Evolutionary conservation across 2,797 vertebrate species (phyloP).

Genomic region (Pelobates cultripes): DNA sequence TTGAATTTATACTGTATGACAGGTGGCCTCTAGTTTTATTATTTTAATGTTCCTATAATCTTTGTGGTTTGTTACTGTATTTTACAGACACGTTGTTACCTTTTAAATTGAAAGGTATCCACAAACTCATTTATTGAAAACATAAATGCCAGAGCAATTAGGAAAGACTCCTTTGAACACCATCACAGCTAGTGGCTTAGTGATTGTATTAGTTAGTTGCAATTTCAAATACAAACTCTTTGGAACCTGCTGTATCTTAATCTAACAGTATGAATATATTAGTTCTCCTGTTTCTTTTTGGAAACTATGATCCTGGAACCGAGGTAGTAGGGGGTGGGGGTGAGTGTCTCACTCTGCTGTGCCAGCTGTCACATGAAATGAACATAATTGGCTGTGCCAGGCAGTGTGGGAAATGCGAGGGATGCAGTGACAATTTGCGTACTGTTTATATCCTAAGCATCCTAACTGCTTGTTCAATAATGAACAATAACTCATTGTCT

Average conservation of each 20-base stretch:
- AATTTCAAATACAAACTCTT: not conserved
- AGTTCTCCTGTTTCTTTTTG: not conserved
- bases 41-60: no score
- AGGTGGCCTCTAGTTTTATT: no score
- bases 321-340: not conserved
- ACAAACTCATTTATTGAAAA: no score
- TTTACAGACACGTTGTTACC: no score
- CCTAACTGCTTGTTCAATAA: not conserved
- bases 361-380: slow-evolving; percentile 14
- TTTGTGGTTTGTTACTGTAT: no score
- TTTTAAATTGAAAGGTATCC: no score
- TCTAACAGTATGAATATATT: not conserved
- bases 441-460: slow-evolving; percentile 8
- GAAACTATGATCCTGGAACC: not conserved
- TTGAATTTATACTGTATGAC: no score
- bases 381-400: slow-evolving; percentile 16
- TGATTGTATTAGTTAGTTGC: no score
- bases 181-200: no score
- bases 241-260: not conserved
- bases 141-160: no score
- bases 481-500: not conserved
- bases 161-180: no score
- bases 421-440: slow-evolving; percentile 10
- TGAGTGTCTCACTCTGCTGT: not conserved
- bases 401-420: slow-evolving; percentile 4